phyloP scores from a whole-genome alignment of 2,888 invertebrate species.

The Ariolimax columbianus region DNA sequence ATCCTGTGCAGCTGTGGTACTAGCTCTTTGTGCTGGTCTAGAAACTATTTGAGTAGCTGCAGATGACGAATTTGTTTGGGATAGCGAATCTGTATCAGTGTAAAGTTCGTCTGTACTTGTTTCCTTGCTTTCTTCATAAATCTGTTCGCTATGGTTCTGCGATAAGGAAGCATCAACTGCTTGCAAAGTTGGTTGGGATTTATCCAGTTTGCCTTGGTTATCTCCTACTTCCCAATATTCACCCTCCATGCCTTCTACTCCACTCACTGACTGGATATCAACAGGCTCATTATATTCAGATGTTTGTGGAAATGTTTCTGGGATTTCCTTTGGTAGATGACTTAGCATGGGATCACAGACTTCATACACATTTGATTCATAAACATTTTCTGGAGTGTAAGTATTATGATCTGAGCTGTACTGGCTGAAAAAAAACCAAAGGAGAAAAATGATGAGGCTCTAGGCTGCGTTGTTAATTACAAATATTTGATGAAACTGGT shows the following conservation, averaged over 20 bases:
- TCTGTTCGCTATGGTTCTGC: background rate
- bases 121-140: background rate
- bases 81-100: background rate
- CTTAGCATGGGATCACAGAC: background rate
- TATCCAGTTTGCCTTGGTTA: background rate
- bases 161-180: background rate
- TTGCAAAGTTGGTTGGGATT: background rate
- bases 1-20: background rate
- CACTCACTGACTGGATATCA: background rate
- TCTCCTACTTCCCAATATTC: slow-evolving; percentile 22
- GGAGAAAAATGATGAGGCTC: background rate
- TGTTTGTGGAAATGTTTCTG: background rate
- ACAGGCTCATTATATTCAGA: slow-evolving; percentile 24
- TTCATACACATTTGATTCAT: slow-evolving; percentile 1
- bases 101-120: background rate
- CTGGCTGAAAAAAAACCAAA: background rate
- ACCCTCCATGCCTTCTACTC: background rate
- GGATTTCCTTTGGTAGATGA: background rate
- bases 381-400: background rate
- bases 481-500: no score
- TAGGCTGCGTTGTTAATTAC: no score
- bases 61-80: background rate
- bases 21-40: background rate
- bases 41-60: no score
- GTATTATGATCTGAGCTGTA: no score